Conservation (phyloP, 2,888 invertebrate genomes). For the Scaptomyza parva region DNA sequence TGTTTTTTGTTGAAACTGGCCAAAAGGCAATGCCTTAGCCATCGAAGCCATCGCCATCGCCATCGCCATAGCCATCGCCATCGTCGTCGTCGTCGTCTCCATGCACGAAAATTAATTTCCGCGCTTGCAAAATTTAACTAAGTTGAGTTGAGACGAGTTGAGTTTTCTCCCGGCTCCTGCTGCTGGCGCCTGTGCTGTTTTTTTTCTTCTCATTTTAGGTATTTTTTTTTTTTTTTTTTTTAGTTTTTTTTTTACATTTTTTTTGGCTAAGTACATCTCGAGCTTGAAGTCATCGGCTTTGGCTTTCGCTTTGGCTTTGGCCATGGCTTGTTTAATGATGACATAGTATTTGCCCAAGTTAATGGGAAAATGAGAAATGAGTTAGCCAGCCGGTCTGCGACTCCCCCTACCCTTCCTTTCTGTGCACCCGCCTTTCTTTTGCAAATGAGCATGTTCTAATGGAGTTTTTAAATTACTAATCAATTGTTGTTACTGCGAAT, state of each 20-base stretch:
- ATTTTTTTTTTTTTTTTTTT: not conserved
- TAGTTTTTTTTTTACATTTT: no score
- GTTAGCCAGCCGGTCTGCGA: conserved; percentile 24
- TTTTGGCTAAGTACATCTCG: conserved; percentile 8
- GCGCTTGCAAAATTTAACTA: conserved; percentile 44
- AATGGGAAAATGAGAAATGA: conserved; percentile 66
- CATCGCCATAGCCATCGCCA: conserved; percentile 18
- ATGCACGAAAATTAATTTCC: conserved; percentile 55
- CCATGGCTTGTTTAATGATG: conserved; percentile 62
- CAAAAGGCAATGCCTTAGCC: conserved; percentile 24
- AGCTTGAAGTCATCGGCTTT: conserved; percentile 13
- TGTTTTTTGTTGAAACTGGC: conserved; percentile 1
- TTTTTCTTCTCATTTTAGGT: conserved; percentile 1
- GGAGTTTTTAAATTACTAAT: conserved; percentile 74
- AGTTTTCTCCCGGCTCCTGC: conserved; percentile 28
- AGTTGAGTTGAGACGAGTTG: conserved; percentile 51
- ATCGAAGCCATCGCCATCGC: conserved; percentile 20
- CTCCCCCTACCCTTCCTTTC: not conserved
- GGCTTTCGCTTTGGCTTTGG: conserved; percentile 25
- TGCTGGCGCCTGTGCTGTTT: conserved; percentile 18
- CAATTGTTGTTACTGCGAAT: conserved; percentile 47
- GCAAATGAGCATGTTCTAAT: conserved; percentile 60
- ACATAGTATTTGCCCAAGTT: conserved; percentile 66
- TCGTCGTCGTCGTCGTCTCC: conserved; percentile 21
- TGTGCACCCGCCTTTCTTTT: conserved; percentile 5